Evolutionary conservation across 2,888 invertebrate genomes (phyloP), one percentile per base, ranked within the genome.

Genomic region (Aspidiotus rigidus): DNA sequence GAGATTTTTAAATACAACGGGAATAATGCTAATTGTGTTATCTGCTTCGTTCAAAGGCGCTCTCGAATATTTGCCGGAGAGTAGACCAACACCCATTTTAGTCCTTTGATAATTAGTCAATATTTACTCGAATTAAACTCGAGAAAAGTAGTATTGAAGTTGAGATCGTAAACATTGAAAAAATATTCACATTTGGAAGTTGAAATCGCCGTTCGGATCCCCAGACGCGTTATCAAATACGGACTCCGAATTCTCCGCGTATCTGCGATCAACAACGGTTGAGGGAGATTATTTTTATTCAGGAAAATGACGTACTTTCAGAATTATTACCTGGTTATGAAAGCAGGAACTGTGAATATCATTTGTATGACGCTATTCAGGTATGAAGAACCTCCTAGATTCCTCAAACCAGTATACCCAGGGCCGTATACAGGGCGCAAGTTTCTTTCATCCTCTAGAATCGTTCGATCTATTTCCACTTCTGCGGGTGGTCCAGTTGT

Each of bases 321-420:
- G 28, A 28, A 28, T 28, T 28, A 28, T n/a, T 44, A 67, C 79
- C 80, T 85, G 42, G 84, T 81, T 67, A 89, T 83, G 78, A 98
- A 97, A 77, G 93, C 91, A 0, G 96, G 94, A 75, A 98, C 86
- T 15, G 86, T 86, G 77, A 95, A 94, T 70, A 98, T 79, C 71
- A 90, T 87, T 83, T 96, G 96, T 82, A 95, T 88, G 41, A 97
- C 90, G 75, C 96, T 95, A 79, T 99, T 99, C 75, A 99, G 85
- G 77, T 99, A 99, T 80, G 99, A 99, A 0, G 95, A 93, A 80
- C 97, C 98, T 74, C 99, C 99, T 69, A 99, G 84, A 81, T 99
- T 99, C 69, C 86, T 84, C 79, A 99, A 86, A 1, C 91, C 99
- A 0, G 98, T 98, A 75, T 88, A 90, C 0, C 93, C 93, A 0